Conservation (phyloP, 2,888 invertebrate genomes). For the Keiferia lycopersicella region DNA sequence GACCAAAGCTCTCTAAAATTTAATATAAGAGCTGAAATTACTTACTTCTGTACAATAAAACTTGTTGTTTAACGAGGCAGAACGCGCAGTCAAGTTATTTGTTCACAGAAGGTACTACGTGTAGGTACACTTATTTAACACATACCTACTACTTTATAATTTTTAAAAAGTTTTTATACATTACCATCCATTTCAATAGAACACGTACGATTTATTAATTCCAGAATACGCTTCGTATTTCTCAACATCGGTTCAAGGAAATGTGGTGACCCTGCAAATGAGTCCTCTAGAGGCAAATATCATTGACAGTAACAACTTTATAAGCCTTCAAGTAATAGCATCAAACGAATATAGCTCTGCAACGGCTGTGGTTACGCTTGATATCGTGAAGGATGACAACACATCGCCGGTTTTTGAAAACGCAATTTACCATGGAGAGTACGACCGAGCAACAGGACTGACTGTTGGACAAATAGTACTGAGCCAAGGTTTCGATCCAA, state of each 20-base stretch:
- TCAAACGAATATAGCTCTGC: conserved; percentile 44
- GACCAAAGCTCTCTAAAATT: too few species aligned
- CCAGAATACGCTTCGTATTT: conserved; percentile 52
- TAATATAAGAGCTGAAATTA: too few species aligned
- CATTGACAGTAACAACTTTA: conserved; percentile 51
- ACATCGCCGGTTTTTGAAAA: conserved; percentile 57
- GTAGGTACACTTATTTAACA: too few species aligned
- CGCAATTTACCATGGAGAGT: conserved; percentile 53
- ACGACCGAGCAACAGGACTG: conserved; percentile 46
- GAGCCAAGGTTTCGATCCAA: conserved; percentile 58
- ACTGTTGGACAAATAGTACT: conserved; percentile 49
- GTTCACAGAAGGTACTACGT: too few species aligned
- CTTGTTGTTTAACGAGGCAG: too few species aligned
- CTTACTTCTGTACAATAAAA: too few species aligned
- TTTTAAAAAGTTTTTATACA: too few species aligned
- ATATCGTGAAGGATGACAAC: conserved; percentile 60
- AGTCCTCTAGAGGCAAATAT: conserved; percentile 41
- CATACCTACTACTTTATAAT: too few species aligned
- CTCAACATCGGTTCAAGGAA: conserved; percentile 39
- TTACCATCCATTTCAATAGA: too few species aligned
- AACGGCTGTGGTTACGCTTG: conserved; percentile 51
- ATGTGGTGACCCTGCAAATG: conserved; percentile 53
- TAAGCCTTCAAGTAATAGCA: conserved; percentile 53
- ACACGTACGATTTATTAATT: conserved; percentile 33
- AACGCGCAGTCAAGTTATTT: too few species aligned